Evolutionary conservation across 2,888 invertebrate species (phyloP), one percentile per base, ranked within the genome.

Genomic region (Lasius fuliginosus): DNA sequence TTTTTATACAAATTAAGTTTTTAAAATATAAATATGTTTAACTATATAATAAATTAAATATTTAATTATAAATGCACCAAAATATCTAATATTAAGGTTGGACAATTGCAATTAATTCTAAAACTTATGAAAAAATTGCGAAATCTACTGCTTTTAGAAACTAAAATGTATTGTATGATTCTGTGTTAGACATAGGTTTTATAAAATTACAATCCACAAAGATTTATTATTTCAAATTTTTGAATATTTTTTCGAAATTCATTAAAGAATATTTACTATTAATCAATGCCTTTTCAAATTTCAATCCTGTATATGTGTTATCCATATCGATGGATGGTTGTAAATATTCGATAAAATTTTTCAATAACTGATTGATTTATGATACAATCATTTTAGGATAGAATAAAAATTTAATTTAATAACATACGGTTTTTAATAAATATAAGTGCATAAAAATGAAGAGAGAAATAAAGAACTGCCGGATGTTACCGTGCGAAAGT

Each of bases 401-500:
- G 6, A 49, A 18, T 49, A 6, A 49, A 18, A 49, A 6, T 18
- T 49, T 18, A 49, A 3, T 36, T n/a, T 27, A n/a, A 76, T 67
- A 42, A 42, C 53, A 1, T 53, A 40, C 3, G 6, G 5, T 53
- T 40, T 77, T 18, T 27, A 67, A 67, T 30, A 3, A 40, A 23
- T 18, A 68, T 40, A 23, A n/a, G 18, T 12, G 3, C 30, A n/a
- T 33, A 33, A 40, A 40, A 27, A 18, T 18, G 3, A 27, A 33
- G 6, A 33, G 11, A 58, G 1, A 12, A 15, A 67, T 36, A 12
- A 49, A 49, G 1, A 49, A 18, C 33, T 8, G 6, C 40, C 42
- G 12, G 42, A 69, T 36, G 30, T 79, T 69, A 18, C 27, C 15
- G 30, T 58, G 42, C 6, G 23, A 65, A 69, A 77, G 6, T 3